These are phyloP conservation scores for Diplodus sargus DNA, from an alignment of 2,797 vertebrate genomes.

Conservation along the genomic window DNA sequence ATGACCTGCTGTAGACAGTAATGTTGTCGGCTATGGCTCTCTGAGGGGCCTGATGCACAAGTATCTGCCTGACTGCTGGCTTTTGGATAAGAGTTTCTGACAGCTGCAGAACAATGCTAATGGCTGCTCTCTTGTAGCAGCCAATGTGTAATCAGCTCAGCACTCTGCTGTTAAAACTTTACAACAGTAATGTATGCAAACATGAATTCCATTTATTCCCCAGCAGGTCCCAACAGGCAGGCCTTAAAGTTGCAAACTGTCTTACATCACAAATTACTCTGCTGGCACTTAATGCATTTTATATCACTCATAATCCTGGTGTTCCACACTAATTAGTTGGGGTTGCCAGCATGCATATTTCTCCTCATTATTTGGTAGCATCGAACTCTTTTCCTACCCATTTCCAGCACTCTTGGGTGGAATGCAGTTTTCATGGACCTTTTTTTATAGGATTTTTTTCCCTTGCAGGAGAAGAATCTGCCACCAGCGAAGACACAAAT, in stretches of 20 bases:
- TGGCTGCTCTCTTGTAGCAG: constrained; percentile 72
- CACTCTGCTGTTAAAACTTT: constrained; percentile 79
- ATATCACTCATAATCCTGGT: constrained; percentile 86
- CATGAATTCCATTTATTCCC: constrained; percentile 83
- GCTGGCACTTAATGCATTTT: constrained; percentile 83
- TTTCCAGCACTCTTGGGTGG: constrained; percentile 70
- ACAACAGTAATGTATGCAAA: constrained; percentile 85
- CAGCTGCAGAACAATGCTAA: constrained; percentile 83
- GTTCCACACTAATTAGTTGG: constrained; percentile 83
- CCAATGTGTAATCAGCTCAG: constrained; percentile 81
- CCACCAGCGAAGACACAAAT: constrained; percentile 28
- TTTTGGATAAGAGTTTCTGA: constrained; percentile 79
- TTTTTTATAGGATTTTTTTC: constrained; percentile 58
- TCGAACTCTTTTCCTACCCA: constrained; percentile 64
- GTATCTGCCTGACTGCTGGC: constrained; percentile 64
- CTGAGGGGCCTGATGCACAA: constrained; percentile 61
- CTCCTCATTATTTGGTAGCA: constrained; percentile 78
- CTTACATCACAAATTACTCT: constrained; percentile 83
- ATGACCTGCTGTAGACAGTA: constrained; percentile 78
- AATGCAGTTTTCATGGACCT: constrained; percentile 64
- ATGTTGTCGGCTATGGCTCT: constrained; percentile 70
- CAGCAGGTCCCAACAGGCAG: constrained; percentile 81
- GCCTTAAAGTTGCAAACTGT: constrained; percentile 84
- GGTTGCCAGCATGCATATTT: constrained; percentile 81
- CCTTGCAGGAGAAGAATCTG: constrained; percentile 38